Evolutionary conservation across 2,888 invertebrate species (phyloP).

Genomic region (Euzophera pinguis): DNA sequence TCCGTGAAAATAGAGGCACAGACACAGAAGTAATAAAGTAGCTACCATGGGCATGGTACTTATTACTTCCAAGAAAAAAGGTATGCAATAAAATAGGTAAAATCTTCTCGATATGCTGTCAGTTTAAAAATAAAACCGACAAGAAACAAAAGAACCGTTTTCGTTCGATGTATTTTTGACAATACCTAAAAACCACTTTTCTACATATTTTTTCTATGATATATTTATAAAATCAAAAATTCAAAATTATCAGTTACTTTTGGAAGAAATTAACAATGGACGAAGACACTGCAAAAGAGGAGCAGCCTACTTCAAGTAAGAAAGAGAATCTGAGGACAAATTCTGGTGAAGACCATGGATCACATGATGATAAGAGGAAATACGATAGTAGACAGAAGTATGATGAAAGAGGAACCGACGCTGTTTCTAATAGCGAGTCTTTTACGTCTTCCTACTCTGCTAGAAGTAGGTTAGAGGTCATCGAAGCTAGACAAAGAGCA

Average conservation of each 20-base stretch:
- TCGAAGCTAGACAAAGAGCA: conserved; percentile 25
- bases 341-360: conserved; percentile 21
- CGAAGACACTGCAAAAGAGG: conserved; percentile 35
- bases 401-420: conserved; percentile 22
- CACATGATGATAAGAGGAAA: conserved; percentile 23
- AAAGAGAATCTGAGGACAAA: conserved; percentile 29
- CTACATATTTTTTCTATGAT: conserved; percentile 16
- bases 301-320: conserved; percentile 40
- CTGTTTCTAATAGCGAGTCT: conserved; percentile 29
- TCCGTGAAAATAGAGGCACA: too few relatives aligned
- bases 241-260: conserved; percentile 49
- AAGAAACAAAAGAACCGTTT: conserved; percentile 21
- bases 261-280: conserved; percentile 45
- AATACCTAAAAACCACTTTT: conserved; percentile 15
- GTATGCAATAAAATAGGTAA: background rate
- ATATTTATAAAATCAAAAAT: conserved; percentile 19
- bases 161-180: conserved; percentile 20
- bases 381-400: conserved; percentile 22
- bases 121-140: conserved; percentile 20
- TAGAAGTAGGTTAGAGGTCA: conserved; percentile 32
- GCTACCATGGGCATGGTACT: too few relatives aligned
- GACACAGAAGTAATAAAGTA: too few relatives aligned
- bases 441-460: conserved; percentile 32
- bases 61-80: too few relatives aligned
- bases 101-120: background rate